These are phyloP conservation scores for Cairina moschata DNA, from an alignment of 2,113 vertebrate species.

Conservation along the genomic window DNA sequence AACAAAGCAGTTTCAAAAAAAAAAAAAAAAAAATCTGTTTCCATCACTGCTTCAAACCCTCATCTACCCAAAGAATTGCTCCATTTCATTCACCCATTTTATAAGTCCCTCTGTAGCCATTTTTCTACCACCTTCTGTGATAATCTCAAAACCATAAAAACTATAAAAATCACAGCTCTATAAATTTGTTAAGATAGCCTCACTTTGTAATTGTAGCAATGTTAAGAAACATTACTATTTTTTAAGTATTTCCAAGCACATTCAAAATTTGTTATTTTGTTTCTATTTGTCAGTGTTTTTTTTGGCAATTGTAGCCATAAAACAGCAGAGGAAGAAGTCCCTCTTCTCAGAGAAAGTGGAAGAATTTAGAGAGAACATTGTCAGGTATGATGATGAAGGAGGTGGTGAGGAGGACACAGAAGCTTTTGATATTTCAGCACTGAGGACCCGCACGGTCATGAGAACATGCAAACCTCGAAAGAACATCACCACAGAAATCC, in stretches of 20 bases:
- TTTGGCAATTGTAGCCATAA: conserved; percentile 79
- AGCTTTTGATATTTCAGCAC: conserved; percentile 76
- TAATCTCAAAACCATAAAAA: neutral
- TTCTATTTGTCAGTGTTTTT: conserved; percentile 77
- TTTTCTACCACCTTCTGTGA: neutral
- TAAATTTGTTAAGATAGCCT: neutral
- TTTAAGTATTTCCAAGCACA: neutral
- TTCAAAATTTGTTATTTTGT: neutral
- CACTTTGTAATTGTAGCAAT: neutral
- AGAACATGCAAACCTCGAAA: conserved; percentile 63
- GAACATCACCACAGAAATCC: conserved; percentile 76
- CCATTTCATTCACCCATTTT: neutral
- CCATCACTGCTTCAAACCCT: neutral
- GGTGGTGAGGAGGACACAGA: conserved; percentile 73
- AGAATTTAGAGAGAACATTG: conserved; percentile 84
- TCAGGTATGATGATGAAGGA: conserved; percentile 82
- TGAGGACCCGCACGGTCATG: conserved; percentile 75
- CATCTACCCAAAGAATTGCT: neutral
- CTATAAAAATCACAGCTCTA: neutral
- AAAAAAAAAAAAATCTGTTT: neutral
- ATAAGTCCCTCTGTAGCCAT: neutral
- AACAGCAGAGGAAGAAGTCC: conserved; percentile 74
- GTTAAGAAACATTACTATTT: neutral
- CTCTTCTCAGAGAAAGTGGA: conserved; percentile 75
- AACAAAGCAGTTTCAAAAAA: neutral